Evolutionary conservation across 2,888 invertebrate species (phyloP), one percentile per base, ranked within the genome.

Genomic region (Hypselothyrea guttata): DNA sequence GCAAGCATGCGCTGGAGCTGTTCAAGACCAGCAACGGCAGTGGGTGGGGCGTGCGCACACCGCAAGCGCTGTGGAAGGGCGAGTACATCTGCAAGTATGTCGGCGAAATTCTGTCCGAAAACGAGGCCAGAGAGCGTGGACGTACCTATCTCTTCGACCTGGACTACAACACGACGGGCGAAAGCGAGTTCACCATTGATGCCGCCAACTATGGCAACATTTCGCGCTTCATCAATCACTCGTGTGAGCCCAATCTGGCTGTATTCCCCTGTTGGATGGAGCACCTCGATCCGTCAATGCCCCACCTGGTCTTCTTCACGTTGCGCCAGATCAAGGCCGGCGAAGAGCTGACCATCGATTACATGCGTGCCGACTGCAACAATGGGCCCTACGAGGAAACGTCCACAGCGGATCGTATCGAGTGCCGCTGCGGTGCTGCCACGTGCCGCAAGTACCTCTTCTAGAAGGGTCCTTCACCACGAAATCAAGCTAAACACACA

Each of bases 161-260:
- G 44, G 98, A 99, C 90, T 98, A 96, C 88, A 95, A 97, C 90
- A 94, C 94, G 18, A 92, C 92, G 5, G 92, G 93, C 35, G 93
- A 93, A 75, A 93, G 93, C 72, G 94, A 95, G 0, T 98, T 94
- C 88, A 95, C 96, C 0, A 95, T 98, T 0, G 98, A 98, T 91
- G 98, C 98, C 0, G 95, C 95, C 0, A 91, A 92, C 64, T 93
- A 94, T 86, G 98, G 98, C 5, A 98, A 98, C 90, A 92, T 97
- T 0, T 95, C 97, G 0, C 98, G 97, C 90, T 98, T 98, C 86
- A 96, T 98, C 37, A 98, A 98, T 89, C 98, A 98, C 90, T 97
- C 97, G 0, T 98, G 98, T 89, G 95, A 97, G 84, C 98, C 98
- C 0, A 98, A 98, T 90, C 90, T 97, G 57, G 95, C 93, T 0